Evolutionary conservation across 1,140 invertebrate genomes (phyloP).

Genomic region (Cyclina sinensis): DNA sequence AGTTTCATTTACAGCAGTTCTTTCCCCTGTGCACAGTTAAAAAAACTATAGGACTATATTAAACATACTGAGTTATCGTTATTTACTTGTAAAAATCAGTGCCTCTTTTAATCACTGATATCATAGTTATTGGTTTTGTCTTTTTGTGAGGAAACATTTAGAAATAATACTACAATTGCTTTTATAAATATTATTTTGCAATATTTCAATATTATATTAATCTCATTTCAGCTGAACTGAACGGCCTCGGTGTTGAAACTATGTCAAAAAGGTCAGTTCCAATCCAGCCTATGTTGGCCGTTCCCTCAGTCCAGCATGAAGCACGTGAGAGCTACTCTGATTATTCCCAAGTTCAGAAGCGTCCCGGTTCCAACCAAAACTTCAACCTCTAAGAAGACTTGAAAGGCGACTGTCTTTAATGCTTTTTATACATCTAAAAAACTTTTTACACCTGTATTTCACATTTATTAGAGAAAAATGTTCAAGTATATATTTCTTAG

Average conservation of each 20-base stretch:
- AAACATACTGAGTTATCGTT: no score
- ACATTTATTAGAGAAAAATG: not conserved
- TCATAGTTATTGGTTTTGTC: not conserved
- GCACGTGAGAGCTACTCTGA: slow-evolving; percentile 75
- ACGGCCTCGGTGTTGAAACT: slow-evolving; percentile 79
- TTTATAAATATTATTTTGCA: not conserved
- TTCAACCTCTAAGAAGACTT: slow-evolving; percentile 72
- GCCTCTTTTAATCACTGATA: no score
- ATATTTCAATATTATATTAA: not conserved
- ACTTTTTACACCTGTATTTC: not conserved
- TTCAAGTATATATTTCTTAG: no score
- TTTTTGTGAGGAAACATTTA: not conserved
- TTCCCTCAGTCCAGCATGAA: slow-evolving; percentile 72
- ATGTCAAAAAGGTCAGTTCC: slow-evolving; percentile 80
- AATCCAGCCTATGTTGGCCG: slow-evolving; percentile 81
- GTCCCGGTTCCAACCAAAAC: slow-evolving; percentile 40
- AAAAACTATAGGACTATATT: no score
- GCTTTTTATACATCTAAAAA: not conserved
- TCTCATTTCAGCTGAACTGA: slow-evolving; percentile 80
- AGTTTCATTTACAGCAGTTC: no score
- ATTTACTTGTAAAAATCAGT: no score
- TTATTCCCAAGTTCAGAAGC: slow-evolving; percentile 75
- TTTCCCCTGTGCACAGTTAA: no score
- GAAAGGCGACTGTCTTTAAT: no score
- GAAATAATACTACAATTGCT: not conserved